Base-by-base conservation (phyloP, 1,140 invertebrate genomes). In the Dendrolimus punctatus region DNA sequence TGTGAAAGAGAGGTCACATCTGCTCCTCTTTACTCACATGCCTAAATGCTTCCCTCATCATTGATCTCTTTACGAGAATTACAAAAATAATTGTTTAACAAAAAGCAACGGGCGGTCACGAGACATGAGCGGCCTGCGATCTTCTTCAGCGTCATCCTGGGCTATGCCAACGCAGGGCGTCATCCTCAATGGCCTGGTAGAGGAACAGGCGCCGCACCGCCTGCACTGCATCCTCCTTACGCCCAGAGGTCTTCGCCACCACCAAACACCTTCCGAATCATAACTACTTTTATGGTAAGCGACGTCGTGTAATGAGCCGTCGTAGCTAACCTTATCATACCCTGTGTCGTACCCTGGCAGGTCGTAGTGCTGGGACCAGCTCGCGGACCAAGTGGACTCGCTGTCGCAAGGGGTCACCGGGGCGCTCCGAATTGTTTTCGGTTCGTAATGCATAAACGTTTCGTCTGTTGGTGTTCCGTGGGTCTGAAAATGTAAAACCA, bases 351-450 rank as follows among this genome's bases (percentile, higher is more conserved):
- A 57, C 5, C 52, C 52, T 46, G 46, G 9, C 56, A 51, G 23
- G 50, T 45, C 39, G 38, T 46, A n/a, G 47, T 47, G 49, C 48
- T 46, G 51, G n/a, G 9, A 45, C 36, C 8, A 57, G 43, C 23
- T 64, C 64, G 55, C 60, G 45, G 72, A 73, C 76, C 78, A 81
- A 5, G 66, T 71, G 4, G 74, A 72, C 52, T 81, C 81, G 62
- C 76, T 82, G 51, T 85, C 81, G 57, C 77, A 81, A 38, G 81
- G 81, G 0, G 79, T 85, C 4, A 81, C 79, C 44, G 81, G 81
- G 5, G 79, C 81, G 49, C 81, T 85, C 48, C 66, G 66, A 9
- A 56, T 63, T 6, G 71, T 65, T 62, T 77, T 77, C 37, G 70
- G 78, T 58, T 64, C 58, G 51, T 73, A 70, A 51, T 68, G 64